phyloP scores from a whole-genome alignment of 2,888 invertebrate species.

The Phengaris arion region DNA sequence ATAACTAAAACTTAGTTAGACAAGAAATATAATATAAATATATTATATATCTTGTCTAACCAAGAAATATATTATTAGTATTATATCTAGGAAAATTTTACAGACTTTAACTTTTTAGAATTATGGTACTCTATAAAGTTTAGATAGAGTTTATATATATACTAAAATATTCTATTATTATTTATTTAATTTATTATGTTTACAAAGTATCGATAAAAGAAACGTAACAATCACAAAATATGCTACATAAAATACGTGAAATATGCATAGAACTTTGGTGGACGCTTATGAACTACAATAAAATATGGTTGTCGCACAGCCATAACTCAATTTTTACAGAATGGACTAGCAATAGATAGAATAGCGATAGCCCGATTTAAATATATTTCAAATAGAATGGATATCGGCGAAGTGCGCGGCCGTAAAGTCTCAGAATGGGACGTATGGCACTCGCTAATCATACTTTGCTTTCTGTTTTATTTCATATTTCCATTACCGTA shows the following conservation, averaged over 20 bases:
- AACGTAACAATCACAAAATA: neutral
- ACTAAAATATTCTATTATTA: too few species aligned
- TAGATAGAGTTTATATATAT: too few species aligned
- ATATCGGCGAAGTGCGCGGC: constrained; percentile 58
- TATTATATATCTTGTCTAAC: too few species aligned
- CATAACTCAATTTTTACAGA: constrained; percentile 26
- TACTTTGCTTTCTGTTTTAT: constrained; percentile 80
- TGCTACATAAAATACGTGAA: neutral
- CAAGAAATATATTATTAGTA: too few species aligned
- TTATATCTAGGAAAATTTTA: too few species aligned
- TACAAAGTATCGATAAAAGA: neutral
- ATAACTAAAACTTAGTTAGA: neutral
- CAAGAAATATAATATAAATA: too few species aligned
- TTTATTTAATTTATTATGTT: neutral
- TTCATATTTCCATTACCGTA: constrained; percentile 79
- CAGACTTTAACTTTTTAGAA: too few species aligned
- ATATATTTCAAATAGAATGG: constrained; percentile 62
- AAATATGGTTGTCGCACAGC: constrained; percentile 16
- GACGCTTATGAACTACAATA: neutral
- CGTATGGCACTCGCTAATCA: constrained; percentile 76
- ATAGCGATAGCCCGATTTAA: constrained; percentile 44
- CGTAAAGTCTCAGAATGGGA: constrained; percentile 73
- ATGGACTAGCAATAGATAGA: constrained; percentile 17
- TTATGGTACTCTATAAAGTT: too few species aligned
- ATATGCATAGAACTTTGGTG: neutral